Evolutionary conservation across 2,888 invertebrate species (phyloP).

Genomic region (Meteorus colon): DNA sequence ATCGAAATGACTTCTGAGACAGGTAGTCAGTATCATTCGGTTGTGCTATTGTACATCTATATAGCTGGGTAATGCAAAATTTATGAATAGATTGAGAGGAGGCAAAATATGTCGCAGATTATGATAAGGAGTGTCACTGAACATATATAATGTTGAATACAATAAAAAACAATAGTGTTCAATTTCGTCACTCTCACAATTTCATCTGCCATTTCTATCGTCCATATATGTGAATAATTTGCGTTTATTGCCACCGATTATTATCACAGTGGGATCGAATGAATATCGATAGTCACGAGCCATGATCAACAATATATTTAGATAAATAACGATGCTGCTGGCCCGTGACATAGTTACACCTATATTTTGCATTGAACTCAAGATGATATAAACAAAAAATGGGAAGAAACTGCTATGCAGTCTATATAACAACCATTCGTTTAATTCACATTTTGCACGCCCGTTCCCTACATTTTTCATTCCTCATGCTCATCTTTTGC

Average conservation of each 20-base stretch:
- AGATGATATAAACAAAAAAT: background rate
- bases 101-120: background rate
- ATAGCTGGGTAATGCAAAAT: background rate
- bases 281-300: background rate
- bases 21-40: background rate
- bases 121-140: no score
- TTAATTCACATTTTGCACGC: background rate
- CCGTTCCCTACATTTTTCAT: background rate
- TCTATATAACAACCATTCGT: background rate
- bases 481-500: background rate
- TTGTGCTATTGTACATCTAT: background rate
- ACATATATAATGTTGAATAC: no score
- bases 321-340: background rate
- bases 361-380: background rate
- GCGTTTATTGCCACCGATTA: background rate
- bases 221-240: background rate
- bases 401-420: background rate
- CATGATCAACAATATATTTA: slow-evolving; percentile 33
- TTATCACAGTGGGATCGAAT: slow-evolving; percentile 11
- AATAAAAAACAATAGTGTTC: no score
- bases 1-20: background rate
- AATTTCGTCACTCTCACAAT: background rate
- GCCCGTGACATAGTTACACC: background rate
- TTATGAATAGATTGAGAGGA: background rate
- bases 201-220: slow-evolving; percentile 7